A percentile compares a stretch with the other conserved stretches of the same genome.
phyloP scores from a whole-genome alignment of 1,140 invertebrate species.

The Hyphantria cunea region DNA sequence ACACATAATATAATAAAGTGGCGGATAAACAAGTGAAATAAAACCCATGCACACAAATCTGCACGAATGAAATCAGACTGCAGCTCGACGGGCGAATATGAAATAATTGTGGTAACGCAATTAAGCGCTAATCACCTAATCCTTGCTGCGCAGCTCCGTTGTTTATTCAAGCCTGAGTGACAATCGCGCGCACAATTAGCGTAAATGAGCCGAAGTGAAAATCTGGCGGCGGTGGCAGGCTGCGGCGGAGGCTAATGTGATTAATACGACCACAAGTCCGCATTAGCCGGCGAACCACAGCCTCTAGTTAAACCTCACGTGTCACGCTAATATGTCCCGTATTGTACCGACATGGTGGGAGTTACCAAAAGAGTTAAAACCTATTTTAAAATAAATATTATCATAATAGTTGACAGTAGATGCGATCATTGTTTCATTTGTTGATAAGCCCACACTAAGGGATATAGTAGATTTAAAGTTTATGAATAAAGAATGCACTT shows the following conservation, averaged over 20 bases:
- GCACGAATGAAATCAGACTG: conserved; percentile 69
- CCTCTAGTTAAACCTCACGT: conserved; percentile 32
- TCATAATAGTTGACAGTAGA: not conserved
- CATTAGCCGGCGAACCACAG: conserved; percentile 41
- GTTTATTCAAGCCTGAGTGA: conserved; percentile 81
- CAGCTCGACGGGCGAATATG: conserved; percentile 63
- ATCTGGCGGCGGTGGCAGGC: conserved; percentile 69
- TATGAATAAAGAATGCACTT: too few species aligned
- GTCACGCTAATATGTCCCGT: not conserved
- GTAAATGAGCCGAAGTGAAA: conserved; percentile 80
- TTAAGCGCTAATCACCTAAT: conserved; percentile 80
- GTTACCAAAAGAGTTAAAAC: too few species aligned
- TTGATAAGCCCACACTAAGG: too few species aligned
- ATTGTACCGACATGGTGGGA: too few species aligned
- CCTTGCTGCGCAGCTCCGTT: conserved; percentile 74
- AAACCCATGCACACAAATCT: conserved; percentile 66
- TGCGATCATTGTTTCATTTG: not conserved
- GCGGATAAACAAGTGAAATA: conserved; percentile 18
- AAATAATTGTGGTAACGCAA: conserved; percentile 78
- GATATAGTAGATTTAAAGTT: too few species aligned
- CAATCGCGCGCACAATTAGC: conserved; percentile 79
- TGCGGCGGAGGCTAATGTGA: conserved; percentile 63
- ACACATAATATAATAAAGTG: not conserved
- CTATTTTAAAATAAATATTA: conserved; percentile 28
- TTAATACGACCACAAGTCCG: conserved; percentile 70